Evolutionary conservation across 2,797 vertebrate genomes (phyloP), one percentile per base, ranked within the genome.

Genomic region (Thunnus albacares): DNA sequence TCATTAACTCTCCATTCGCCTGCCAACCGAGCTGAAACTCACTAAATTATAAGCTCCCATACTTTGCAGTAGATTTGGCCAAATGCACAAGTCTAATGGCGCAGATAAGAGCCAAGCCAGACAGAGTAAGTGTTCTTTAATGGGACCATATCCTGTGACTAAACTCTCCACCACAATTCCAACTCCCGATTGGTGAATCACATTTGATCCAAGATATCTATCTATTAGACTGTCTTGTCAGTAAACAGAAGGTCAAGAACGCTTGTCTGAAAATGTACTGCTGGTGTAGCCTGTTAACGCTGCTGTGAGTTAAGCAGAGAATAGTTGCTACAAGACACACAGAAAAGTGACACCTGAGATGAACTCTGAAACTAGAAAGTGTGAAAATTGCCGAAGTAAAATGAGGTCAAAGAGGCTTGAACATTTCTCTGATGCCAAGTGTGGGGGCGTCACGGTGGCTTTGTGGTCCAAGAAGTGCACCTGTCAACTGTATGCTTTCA

Each of bases 21-120:
- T 85, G 82, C 91, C 91, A 86, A 77, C 69, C 45, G 66, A 15
- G 22, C 45, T 89, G 80, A 85, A 84, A 57, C 43, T 74, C 85
- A 77, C 51, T 11, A 71, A 62, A 45, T 81, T 61, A 60, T n/a
- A 49, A 30, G 62, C 76, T 73, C 15, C 41, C 15, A n/a, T 58
- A 62, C 51, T 86, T 72, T 72, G 59, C 57, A 66, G 65, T 15
- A 76, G 63, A 85, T 88, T 38, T 70, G 75, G 63, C 78, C 64
- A 59, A 85, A 81, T 30, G 66, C 73, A 83, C 28, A 64, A 71
- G 75, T 72, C 70, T 63, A 82, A 77, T 49, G 61, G 75, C 8
- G 62, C 51, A 79, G 72, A 91, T 82, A 86, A 86, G 51, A 87
- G 47, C 62, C 20, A 20, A 69, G 73, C 41, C 79, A 69, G 79